Conservation (phyloP, 1,140 invertebrate genomes). For the Listronotus oregonensis region DNA sequence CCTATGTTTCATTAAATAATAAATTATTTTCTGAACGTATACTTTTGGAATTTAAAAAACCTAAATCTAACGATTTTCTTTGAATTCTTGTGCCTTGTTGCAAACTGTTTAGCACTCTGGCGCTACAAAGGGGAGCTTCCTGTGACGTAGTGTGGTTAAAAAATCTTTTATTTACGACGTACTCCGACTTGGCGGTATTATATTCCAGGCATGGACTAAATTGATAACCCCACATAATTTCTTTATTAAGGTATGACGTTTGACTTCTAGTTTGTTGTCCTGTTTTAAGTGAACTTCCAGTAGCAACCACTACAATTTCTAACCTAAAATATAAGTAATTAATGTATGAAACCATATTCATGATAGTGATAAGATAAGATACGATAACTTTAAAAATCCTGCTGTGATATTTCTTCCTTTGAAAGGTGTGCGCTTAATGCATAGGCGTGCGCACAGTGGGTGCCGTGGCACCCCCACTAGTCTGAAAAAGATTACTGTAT, state of each 20-base stretch:
- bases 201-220: conserved; percentile 60
- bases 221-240: conserved; percentile 84
- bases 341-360: too few species aligned
- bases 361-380: too few species aligned
- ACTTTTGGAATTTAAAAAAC: neutral
- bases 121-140: conserved; percentile 89
- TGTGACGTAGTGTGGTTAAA: conserved; percentile 92
- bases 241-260: conserved; percentile 80
- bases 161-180: conserved; percentile 61
- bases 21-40: too few species aligned
- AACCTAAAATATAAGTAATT: conserved; percentile 63
- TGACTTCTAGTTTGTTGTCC: conserved; percentile 73
- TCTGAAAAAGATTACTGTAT: too few species aligned
- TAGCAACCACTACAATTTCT: conserved; percentile 83
- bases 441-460: too few species aligned
- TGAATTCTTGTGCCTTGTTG: conserved; percentile 18
- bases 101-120: conserved; percentile 48
- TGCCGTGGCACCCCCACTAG: too few species aligned
- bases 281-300: conserved; percentile 78
- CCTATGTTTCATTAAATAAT: too few species aligned
- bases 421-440: too few species aligned
- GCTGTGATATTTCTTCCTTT: too few species aligned
- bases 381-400: too few species aligned
- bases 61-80: conserved; percentile 11
- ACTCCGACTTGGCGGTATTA: conserved; percentile 26